Base-by-base conservation (phyloP, 2,113 vertebrate genomes). In the Oryzias woworae region DNA sequence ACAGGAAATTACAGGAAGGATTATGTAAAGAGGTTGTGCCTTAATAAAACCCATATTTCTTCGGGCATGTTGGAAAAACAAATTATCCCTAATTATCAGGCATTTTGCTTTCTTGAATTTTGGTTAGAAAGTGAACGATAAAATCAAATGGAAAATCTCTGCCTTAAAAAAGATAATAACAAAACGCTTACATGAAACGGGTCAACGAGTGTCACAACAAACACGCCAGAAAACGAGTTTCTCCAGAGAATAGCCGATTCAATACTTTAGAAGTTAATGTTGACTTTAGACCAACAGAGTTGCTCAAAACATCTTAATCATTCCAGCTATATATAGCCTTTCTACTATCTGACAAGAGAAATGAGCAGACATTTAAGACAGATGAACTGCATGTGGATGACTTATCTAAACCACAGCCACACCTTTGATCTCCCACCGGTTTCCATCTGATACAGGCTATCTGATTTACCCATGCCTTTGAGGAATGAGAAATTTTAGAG, bases 351-450 rank as follows among this genome's bases (percentile, higher is more conserved):
- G 82, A 87, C 87, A 87, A 85, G 89, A 91, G 73, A 82, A 83
- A 92, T 88, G 90, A 88, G 87, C 77, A 80, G 80, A 71, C 86
- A 76, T 84, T 88, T 84, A 86, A 80, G 86, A 91, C 78, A 74
- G 85, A 90, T 90, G 89, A 90, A 88, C 87, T 90, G 86, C 65
- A 84, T 87, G 71, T 81, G 76, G 65, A 80, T 85, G 81, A 87
- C 85, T 85, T 87, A 88, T 92, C 84, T 73, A 62, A 84, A 84
- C 82, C 71, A 60, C 86, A 85, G 83, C 86, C 90, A 82, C 89
- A 84, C 80, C 84, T 89, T 82, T 86, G 76, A 87, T 90, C 85
- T 88, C 55, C 83, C 81, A 66, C 58, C 77, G 79, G 71, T 71
- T 77, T 84, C 84, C 79, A 84, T 88, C 84, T 80, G 85, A 87